Conservation (phyloP, 2,113 vertebrate genomes). For the Myotis yumanensis region DNA sequence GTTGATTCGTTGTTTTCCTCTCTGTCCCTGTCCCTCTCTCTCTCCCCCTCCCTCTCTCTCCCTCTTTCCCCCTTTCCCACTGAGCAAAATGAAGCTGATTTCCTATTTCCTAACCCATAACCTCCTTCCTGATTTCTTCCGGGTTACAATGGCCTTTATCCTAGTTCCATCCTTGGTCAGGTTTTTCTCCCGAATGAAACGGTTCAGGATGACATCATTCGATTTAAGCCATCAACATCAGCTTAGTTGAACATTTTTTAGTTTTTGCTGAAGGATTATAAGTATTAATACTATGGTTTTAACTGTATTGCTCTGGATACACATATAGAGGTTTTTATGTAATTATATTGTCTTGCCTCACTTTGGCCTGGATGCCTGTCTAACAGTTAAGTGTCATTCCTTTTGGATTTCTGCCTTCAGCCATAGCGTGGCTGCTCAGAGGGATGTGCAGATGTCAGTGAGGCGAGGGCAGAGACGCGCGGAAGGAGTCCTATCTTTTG, state of each 20-base stretch:
- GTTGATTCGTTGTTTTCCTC: conserved; percentile 47
- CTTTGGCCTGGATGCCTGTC: conserved; percentile 69
- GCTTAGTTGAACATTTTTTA: conserved; percentile 78
- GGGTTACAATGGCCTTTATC: conserved; percentile 79
- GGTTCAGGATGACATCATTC: conserved; percentile 78
- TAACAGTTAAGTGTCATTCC: conserved; percentile 55
- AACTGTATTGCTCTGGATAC: conserved; percentile 83
- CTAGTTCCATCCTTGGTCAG: conserved; percentile 78
- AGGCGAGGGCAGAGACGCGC: conserved; percentile 65
- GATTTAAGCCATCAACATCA: conserved; percentile 79
- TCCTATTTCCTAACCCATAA: conserved; percentile 54
- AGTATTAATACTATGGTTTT: conserved; percentile 88
- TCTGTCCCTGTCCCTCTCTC: conserved; percentile 9
- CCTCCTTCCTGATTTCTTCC: conserved; percentile 58
- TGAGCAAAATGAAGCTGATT: conserved; percentile 80
- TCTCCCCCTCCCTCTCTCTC: background rate
- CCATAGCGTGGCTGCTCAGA: conserved; percentile 47
- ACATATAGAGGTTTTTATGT: conserved; percentile 76
- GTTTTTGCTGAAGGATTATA: conserved; percentile 83
- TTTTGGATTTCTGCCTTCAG: conserved; percentile 66
- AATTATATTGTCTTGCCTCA: conserved; percentile 82
- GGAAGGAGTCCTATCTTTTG: conserved; percentile 68
- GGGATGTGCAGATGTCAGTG: conserved; percentile 70
- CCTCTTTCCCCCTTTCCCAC: background rate
- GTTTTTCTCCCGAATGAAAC: conserved; percentile 74